Evolutionary conservation across 2,888 invertebrate genomes (phyloP), one percentile per base, ranked within the genome.

Genomic region (Scaptomyza tumidula): DNA sequence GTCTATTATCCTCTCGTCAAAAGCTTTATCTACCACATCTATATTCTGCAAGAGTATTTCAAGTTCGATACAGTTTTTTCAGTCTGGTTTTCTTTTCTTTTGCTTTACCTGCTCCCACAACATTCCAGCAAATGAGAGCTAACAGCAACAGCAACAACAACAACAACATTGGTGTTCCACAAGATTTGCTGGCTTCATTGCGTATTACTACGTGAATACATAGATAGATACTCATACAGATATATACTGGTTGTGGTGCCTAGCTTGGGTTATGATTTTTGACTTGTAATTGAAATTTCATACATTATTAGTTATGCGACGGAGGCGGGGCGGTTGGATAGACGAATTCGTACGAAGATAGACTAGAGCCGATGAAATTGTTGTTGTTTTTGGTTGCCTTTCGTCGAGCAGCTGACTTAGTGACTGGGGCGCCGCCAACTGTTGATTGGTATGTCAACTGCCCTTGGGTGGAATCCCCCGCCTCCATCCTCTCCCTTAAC

Each of bases 201-300:
- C 45, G 50, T 44, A 59, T 54, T 50, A 64, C 50, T 53, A 64
- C 56, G 44, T 50, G 39, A 35, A 56, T 27, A 63, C 31, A 59
- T 29, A 35, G n/a, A 46, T 11, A 62, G 43, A 49, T 39, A 60
- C 55, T 31, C 46, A 58, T 31, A 61, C 65, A 35, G 31, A 11
- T 24, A 13, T 35, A 37, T 52, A 52, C 52, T 52, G 52, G 37
- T 52, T n/a, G 50, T 24, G 14, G 41, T 39, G 45, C 16, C 49
- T 44, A 9, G 31, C 31, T 31, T 45, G 48, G 43, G 60, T 59
- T 71, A 72, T 86, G 71, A 83, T 71, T 86, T 85, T 67, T 48
- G 73, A 83, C 68, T 79, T 45, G 76, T 70, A 86, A 86, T 86
- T 83, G 83, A 86, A 88, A 86, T 86, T 80, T 83, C 84, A 83